Evolutionary conservation across 2,797 vertebrate genomes (phyloP).

Genomic region (Pyrocephalus nanus): DNA sequence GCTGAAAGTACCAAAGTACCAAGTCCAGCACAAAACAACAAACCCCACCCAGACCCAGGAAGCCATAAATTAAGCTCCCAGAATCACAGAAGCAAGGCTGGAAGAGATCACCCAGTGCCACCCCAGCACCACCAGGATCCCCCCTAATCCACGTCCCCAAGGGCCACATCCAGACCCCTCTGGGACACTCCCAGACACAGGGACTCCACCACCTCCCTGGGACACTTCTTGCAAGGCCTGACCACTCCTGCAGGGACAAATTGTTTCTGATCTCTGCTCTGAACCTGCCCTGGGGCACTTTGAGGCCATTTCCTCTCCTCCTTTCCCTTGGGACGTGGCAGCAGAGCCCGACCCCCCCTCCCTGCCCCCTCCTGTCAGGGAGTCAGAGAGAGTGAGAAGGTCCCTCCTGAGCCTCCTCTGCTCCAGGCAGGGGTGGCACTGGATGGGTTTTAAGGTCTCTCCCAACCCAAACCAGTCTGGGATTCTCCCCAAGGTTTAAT

Average conservation of each 20-base stretch:
- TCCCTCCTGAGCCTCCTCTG: background rate
- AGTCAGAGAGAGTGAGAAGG: background rate
- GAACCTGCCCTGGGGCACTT: no score
- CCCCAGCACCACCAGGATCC: no score
- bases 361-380: background rate
- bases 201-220: no score
- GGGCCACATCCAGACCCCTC: no score
- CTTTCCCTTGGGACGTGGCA: no score
- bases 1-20: background rate
- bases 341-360: no score
- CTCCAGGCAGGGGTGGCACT: background rate
- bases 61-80: background rate
- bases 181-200: no score
- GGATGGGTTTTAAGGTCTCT: fast-evolving
- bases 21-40: background rate
- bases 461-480: background rate
- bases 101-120: background rate
- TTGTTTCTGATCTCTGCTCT: no score
- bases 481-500: background rate
- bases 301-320: no score
- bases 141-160: no score
- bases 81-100: background rate
- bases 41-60: background rate
- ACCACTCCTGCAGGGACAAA: no score
- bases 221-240: no score